These are phyloP conservation scores for Cygnus atratus DNA, from an alignment of 2,113 vertebrate genomes.

Conservation along the genomic window DNA sequence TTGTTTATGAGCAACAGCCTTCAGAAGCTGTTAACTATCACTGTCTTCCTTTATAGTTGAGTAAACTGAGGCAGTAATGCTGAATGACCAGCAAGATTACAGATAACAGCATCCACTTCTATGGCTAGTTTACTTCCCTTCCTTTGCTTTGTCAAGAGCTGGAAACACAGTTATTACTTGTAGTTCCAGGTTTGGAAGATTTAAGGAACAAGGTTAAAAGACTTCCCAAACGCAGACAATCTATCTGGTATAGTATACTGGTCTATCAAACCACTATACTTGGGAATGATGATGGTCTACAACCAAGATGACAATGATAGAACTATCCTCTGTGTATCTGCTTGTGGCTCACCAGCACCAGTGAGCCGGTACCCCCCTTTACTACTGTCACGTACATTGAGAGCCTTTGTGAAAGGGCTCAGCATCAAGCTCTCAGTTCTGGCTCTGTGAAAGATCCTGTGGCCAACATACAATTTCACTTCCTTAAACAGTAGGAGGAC, in stretches of 20 bases:
- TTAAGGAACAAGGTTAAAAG: not conserved
- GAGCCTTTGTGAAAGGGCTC: not conserved
- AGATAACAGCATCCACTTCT: no score
- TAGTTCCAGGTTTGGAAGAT: not conserved
- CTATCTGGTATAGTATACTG: no score
- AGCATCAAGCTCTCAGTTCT: not conserved
- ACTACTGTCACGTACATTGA: no score
- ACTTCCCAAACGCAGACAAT: not conserved
- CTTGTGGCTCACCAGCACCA: not conserved
- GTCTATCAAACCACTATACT: not conserved
- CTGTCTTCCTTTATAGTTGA: not conserved
- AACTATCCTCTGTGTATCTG: not conserved
- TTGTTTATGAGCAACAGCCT: not conserved
- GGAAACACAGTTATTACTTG: not conserved
- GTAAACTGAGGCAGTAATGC: not conserved
- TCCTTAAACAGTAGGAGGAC: not conserved
- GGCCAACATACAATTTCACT: fast-evolving
- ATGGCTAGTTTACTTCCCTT: not conserved
- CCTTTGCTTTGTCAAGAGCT: not conserved
- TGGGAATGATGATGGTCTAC: not conserved
- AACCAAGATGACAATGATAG: not conserved
- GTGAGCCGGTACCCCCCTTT: not conserved
- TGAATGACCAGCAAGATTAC: not conserved
- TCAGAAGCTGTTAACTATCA: not conserved
- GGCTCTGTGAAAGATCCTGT: not conserved